Conservation (phyloP, 2,888 invertebrate genomes). For the Lymantria dispar region DNA sequence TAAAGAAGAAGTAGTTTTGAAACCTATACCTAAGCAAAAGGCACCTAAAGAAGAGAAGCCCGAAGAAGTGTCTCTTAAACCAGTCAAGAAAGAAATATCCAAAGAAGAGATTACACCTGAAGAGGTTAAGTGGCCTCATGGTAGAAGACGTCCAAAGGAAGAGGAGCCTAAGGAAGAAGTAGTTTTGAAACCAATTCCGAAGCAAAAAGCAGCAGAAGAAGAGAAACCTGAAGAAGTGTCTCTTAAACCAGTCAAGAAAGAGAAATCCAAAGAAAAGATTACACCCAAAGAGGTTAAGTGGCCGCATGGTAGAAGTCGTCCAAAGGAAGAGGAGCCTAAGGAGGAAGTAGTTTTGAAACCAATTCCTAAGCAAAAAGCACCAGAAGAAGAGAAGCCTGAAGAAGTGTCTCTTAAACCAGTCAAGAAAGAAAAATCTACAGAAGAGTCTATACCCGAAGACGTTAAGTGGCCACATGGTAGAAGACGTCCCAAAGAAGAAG, state of each 20-base stretch:
- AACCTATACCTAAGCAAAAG: constrained; percentile 57
- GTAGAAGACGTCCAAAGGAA: constrained; percentile 31
- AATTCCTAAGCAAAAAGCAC: constrained; percentile 34
- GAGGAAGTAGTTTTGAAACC: constrained; percentile 48
- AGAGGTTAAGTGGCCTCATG: not conserved
- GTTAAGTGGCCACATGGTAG: not conserved
- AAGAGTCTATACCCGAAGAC: not conserved
- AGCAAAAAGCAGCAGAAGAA: constrained; percentile 37
- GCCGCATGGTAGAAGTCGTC: constrained; percentile 12
- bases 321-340: constrained; percentile 41
- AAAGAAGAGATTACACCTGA: not conserved
- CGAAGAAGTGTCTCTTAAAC: constrained; percentile 45
- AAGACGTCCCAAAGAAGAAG: not conserved
- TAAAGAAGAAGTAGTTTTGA: constrained; percentile 51
- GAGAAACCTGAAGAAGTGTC: constrained; percentile 61
- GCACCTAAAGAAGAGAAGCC: constrained; percentile 49
- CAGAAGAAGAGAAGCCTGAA: constrained; percentile 38
- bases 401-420: constrained; percentile 22
- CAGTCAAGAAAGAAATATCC: not conserved
- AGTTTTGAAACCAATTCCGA: constrained; percentile 57
- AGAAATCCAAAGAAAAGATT: not conserved
- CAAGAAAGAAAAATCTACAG: not conserved
- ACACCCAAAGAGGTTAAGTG: constrained; percentile 17
- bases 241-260: constrained; percentile 30
- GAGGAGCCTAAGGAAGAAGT: constrained; percentile 47